Conservation (phyloP, 2,113 vertebrate species). For the Heterotilapia buettikoferi region DNA sequence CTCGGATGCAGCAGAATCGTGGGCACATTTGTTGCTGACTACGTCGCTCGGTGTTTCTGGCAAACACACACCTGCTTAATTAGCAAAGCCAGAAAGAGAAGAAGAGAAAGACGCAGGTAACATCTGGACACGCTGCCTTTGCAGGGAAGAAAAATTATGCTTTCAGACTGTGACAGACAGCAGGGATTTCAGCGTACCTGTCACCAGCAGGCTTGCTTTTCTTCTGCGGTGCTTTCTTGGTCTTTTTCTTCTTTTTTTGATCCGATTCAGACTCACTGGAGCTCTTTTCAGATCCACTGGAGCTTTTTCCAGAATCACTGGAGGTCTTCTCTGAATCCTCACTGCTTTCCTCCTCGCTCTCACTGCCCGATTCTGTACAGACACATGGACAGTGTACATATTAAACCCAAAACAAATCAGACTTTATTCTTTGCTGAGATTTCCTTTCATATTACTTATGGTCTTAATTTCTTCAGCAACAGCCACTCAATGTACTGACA, state of each 20-base stretch:
- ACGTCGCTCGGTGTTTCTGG: not conserved
- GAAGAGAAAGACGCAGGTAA: not conserved
- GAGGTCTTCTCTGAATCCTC: slow-evolving; percentile 73
- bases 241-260: slow-evolving; percentile 51
- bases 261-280: slow-evolving; percentile 66
- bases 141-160: not conserved
- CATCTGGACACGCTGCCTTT: slow-evolving; percentile 15
- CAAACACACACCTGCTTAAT: slow-evolving; percentile 32
- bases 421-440: not conserved
- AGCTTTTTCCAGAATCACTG: slow-evolving; percentile 70
- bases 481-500: not conserved
- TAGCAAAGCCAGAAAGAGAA: not conserved
- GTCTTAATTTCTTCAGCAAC: not conserved
- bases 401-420: not conserved
- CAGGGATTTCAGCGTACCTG: slow-evolving; percentile 42
- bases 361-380: slow-evolving; percentile 70
- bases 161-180: not conserved
- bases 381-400: not conserved
- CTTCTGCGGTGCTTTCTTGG: slow-evolving; percentile 50
- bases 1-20: slow-evolving; percentile 31
- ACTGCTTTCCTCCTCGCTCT: slow-evolving; percentile 72
- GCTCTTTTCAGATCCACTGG: slow-evolving; percentile 68
- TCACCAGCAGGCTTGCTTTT: slow-evolving; percentile 43
- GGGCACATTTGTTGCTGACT: slow-evolving; percentile 27
- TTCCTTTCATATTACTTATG: not conserved